A percentile compares a stretch with the other conserved stretches of the same genome.
phyloP scores from a whole-genome alignment of 2,113 vertebrate genomes.

The Numenius arquata region DNA sequence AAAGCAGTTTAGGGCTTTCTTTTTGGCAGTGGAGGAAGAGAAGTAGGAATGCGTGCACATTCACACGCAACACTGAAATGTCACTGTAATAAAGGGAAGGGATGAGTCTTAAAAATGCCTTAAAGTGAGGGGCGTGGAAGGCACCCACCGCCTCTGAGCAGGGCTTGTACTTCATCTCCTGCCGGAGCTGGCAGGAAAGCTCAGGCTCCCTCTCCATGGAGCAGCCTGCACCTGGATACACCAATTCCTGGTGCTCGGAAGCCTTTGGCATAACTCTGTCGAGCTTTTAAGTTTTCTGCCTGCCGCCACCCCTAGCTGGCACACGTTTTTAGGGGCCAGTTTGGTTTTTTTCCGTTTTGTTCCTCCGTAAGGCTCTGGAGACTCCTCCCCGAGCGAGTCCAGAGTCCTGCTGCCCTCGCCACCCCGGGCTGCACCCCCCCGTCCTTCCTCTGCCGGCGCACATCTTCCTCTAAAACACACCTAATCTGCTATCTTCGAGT shows the following conservation, averaged over 20 bases:
- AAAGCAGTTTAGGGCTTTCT: neutral
- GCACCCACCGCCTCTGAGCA: neutral
- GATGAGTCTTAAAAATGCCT: neutral
- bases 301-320: fast-evolving
- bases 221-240: fast-evolving
- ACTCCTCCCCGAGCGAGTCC: neutral
- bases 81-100: neutral
- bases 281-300: neutral
- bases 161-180: neutral
- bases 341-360: fast-evolving
- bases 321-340: fast-evolving
- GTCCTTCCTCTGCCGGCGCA: neutral
- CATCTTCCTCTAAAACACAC: too few species aligned
- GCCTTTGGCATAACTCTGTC: neutral
- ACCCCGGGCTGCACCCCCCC: neutral
- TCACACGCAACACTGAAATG: fast-evolving
- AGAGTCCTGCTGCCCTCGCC: neutral
- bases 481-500: fast-evolving
- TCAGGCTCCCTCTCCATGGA: fast-evolving
- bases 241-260: fast-evolving
- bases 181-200: neutral
- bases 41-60: fast-evolving
- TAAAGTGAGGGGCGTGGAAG: neutral
- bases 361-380: neutral
- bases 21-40: neutral